Base-by-base conservation (phyloP, 2,113 vertebrate species). In the Jaculus jaculus region DNA sequence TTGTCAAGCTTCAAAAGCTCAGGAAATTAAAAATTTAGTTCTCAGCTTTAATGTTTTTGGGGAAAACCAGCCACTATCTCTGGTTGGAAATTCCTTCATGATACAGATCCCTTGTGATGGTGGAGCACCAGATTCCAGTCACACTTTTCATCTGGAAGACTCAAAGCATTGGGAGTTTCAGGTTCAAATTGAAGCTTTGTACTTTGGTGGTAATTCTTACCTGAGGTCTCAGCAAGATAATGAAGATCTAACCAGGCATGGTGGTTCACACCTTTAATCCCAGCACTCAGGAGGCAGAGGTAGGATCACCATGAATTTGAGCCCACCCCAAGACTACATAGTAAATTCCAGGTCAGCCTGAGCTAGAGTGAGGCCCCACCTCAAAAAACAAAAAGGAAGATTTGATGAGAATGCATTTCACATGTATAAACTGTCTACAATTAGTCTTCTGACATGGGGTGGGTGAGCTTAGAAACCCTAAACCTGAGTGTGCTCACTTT, bases 91-190 rank as follows among this genome's bases (percentile, higher is more conserved):
- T 94, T 99, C 98, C 98, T 98, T 97, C 99, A 97, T 96, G 99
- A 99, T 97, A 97, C 98, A 98, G 97, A 99, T 99, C 99, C 97
- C 98, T 99, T 17, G 98, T 99, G 92, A 99, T 99, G 97, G 98
- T 99, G 0, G 98, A 98, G 96, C 99, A 98, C 98, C 98, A 99
- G 98, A 99, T 99, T 98, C 98, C 98, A 74, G 98, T 99, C 97
- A 99, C 98, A 97, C 98, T 98, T 97, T 98, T 99, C 83, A 99
- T 99, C 98, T 98, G 98, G 98, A 98, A 98, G 99, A 99, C n/a
- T n/a, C 98, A 99, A 98, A 99, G 99, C 99, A 97, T 99, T 99
- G 97, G 99, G 99, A 94, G 98, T 98, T 98, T 99, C 99, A 20
- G 99, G 98, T 97, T 99, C 98, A 98, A 99, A 99, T 97, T 98